Evolutionary conservation across 2,113 vertebrate species (phyloP).

Genomic region (Ahaetulla prasina): DNA sequence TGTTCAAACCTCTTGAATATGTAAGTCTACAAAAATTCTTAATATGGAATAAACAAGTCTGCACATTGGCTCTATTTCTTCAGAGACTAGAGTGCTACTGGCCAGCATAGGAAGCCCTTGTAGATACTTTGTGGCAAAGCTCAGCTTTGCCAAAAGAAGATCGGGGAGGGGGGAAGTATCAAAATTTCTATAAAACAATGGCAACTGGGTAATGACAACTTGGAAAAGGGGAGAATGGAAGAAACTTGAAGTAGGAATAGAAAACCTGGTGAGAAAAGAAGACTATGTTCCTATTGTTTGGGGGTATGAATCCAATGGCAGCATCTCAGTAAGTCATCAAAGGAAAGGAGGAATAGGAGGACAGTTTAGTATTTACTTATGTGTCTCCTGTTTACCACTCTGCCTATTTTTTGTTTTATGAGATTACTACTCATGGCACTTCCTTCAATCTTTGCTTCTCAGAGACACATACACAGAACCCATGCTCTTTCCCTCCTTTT

Average conservation of each 20-base stretch:
- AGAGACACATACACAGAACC: not conserved
- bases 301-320: not conserved
- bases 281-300: not conserved
- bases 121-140: not conserved
- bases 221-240: not conserved
- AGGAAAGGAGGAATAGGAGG: not conserved
- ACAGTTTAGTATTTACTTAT: not conserved
- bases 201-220: not conserved
- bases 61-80: not conserved
- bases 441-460: not conserved
- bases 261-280: not conserved
- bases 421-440: not conserved
- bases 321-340: not conserved
- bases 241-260: not conserved
- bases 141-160: not conserved
- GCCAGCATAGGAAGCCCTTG: not conserved
- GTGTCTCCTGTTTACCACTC: not conserved
- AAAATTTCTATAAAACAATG: not conserved
- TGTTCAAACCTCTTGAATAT: not conserved
- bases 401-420: not conserved
- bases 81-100: not conserved
- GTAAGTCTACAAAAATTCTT: not conserved
- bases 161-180: not conserved
- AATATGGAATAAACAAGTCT: not conserved
- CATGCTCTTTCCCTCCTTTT: not conserved